Conservation (phyloP, 1,140 invertebrate species). For the Ceratina japonica region DNA sequence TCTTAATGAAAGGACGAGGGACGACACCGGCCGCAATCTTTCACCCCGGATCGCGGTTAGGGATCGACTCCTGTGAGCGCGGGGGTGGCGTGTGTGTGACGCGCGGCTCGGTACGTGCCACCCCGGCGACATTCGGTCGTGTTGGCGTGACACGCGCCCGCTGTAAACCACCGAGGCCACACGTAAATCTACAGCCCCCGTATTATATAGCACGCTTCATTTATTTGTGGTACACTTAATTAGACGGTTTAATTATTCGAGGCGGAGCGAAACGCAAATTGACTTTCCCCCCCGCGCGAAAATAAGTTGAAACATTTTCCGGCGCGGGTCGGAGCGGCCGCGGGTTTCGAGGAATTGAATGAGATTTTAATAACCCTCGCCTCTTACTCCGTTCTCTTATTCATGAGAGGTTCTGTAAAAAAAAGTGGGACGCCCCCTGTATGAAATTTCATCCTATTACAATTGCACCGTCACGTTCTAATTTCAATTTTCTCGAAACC, state of each 20-base stretch:
- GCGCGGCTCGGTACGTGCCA: conserved; percentile 20
- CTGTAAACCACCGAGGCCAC: conserved; percentile 36
- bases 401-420: too few relatives aligned
- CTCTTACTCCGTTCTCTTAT: too few relatives aligned
- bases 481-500: conserved; percentile 5
- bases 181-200: conserved; percentile 47
- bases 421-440: neutral
- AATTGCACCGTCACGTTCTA: conserved; percentile 2
- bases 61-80: neutral
- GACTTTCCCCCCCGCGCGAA: too few relatives aligned
- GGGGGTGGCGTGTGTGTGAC: conserved; percentile 15
- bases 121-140: conserved; percentile 6
- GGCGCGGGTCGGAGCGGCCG: too few relatives aligned
- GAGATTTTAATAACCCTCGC: too few relatives aligned
- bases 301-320: too few relatives aligned
- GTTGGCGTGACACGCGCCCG: conserved; percentile 36
- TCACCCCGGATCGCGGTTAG: neutral
- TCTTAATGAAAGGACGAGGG: too few relatives aligned
- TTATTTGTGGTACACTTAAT: too few relatives aligned
- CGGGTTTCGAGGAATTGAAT: too few relatives aligned
- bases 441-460: neutral
- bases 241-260: too few relatives aligned
- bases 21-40: neutral
- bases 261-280: too few relatives aligned
- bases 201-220: neutral